Conservation (phyloP, 2,113 vertebrate species). For the Tapirus terrestris region DNA sequence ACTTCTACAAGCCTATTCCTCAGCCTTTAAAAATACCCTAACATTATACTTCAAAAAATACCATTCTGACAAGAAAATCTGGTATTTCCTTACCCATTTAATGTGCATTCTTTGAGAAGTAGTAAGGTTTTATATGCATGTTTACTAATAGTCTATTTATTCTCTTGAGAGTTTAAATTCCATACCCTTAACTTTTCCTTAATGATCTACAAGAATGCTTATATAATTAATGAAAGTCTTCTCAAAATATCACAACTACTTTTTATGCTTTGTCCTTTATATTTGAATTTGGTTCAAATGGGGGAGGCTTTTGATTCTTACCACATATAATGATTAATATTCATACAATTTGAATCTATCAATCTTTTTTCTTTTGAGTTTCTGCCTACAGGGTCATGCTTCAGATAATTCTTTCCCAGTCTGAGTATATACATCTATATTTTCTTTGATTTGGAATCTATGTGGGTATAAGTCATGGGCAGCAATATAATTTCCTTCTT, state of each 20-base stretch:
- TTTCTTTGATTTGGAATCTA: background rate
- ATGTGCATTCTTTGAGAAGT: background rate
- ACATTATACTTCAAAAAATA: background rate
- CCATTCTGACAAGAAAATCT: background rate
- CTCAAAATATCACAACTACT: background rate
- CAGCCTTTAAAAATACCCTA: background rate
- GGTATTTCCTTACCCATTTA: background rate
- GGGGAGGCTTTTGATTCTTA: background rate
- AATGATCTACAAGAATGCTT: background rate
- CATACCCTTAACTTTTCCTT: background rate
- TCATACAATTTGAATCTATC: background rate
- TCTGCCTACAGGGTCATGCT: background rate
- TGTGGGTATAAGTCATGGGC: background rate
- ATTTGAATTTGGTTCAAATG: background rate
- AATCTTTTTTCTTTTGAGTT: background rate
- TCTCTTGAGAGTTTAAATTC: background rate
- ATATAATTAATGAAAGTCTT: background rate
- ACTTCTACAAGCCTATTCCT: background rate
- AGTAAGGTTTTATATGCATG: background rate
- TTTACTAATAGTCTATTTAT: conserved; percentile 4
- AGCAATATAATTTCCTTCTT: background rate
- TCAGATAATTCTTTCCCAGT: background rate
- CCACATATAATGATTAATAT: background rate
- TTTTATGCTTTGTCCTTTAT: background rate
- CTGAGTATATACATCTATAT: background rate